A percentile compares a stretch with the other conserved stretches of the same genome.
These are phyloP conservation scores for Zoanthus sansibaricus DNA, from an alignment of 92 coral and sea anemone species.

Conservation along the genomic window DNA sequence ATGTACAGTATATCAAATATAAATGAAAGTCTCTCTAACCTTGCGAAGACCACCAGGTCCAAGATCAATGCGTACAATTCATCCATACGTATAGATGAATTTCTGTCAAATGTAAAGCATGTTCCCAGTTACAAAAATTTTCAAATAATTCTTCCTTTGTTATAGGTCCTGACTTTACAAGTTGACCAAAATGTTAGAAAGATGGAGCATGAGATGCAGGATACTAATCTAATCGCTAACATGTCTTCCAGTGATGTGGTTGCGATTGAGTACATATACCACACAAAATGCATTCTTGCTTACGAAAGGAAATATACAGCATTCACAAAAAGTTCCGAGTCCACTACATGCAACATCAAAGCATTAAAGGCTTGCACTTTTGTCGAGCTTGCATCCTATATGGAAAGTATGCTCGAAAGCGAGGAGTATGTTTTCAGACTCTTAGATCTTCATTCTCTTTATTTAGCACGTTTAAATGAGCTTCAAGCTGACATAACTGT, in stretches of 20 bases:
- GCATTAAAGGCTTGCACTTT: no score
- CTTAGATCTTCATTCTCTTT: not conserved
- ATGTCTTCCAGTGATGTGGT: not conserved
- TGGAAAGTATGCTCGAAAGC: not conserved
- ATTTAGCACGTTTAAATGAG: not conserved
- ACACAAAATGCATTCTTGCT: not conserved
- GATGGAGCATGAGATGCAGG: not conserved
- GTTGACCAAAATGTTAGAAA: not conserved
- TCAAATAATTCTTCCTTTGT: not conserved
- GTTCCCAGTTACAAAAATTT: not conserved
- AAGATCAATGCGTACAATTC: no score
- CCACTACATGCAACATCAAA: no score
- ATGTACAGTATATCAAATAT: not conserved
- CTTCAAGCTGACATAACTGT: not conserved
- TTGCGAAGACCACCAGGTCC: no score
- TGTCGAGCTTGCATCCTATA: no score
- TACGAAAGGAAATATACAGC: not conserved
- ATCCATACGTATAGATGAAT: no score
- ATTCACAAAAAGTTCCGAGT: not conserved
- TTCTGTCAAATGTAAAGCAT: no score
- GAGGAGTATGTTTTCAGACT: not conserved
- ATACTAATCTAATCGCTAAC: not conserved
- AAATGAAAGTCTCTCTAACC: no score
- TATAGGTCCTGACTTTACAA: not conserved
- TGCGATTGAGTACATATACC: not conserved